phyloP scores from a whole-genome alignment of 2,797 vertebrate species.

The Chelonia mydas region DNA sequence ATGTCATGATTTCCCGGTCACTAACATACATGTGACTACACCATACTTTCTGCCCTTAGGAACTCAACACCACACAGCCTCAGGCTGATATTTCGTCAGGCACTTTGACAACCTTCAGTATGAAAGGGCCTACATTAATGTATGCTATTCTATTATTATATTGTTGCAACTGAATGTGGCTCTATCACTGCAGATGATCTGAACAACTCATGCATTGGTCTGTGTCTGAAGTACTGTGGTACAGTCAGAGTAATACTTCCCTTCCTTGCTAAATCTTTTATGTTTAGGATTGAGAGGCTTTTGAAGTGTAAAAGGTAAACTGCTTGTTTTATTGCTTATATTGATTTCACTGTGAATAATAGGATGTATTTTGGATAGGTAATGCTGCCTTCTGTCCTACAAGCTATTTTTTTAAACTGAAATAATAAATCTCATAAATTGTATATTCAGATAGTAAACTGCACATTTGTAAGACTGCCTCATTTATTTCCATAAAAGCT shows the following conservation, averaged over 20 bases:
- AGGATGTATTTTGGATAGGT: conserved; percentile 39
- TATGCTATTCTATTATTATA: rapidly evolving
- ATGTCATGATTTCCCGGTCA: not conserved
- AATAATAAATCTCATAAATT: conserved; percentile 60
- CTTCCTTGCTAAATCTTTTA: not conserved
- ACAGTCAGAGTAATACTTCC: not conserved
- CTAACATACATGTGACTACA: not conserved
- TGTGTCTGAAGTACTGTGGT: not conserved
- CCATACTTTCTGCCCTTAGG: not conserved
- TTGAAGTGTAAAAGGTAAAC: conserved; percentile 24
- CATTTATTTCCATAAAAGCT: conserved; percentile 52
- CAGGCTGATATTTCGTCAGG: rapidly evolving
- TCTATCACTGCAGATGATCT: not conserved
- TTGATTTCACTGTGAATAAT: conserved; percentile 42
- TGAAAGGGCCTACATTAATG: not conserved
- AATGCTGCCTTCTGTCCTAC: conserved; percentile 42
- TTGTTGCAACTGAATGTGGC: not conserved
- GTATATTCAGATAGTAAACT: conserved; percentile 59
- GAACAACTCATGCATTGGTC: not conserved
- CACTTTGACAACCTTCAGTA: not conserved
- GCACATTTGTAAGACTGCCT: conserved; percentile 46
- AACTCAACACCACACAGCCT: not conserved
- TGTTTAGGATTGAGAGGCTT: not conserved
- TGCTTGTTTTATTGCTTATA: not conserved
- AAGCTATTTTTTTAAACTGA: conserved; percentile 56